phyloP scores from a whole-genome alignment of 30 jellyfish, hydroid and myxozoan species.

The Aurelia coerulea region DNA sequence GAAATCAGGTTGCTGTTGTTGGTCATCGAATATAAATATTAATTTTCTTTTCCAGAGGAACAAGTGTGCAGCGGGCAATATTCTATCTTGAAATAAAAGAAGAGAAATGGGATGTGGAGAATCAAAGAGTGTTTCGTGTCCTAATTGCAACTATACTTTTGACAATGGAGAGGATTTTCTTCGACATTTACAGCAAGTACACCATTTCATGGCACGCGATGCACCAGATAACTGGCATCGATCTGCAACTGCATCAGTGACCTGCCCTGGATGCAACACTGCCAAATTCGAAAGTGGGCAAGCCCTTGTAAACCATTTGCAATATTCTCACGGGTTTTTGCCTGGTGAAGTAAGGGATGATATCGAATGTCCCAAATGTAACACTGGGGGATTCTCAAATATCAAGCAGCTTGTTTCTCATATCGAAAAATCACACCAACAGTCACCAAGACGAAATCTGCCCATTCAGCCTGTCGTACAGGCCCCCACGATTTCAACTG shows the following conservation, averaged over 20 bases:
- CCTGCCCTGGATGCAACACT: not conserved
- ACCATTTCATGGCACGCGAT: not conserved
- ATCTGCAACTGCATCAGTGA: no score
- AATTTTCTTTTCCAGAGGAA: no score
- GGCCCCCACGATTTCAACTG: not conserved
- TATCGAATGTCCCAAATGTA: constrained; percentile 50
- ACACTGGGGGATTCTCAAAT: constrained; percentile 9
- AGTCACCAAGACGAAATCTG: not conserved
- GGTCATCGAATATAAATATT: no score
- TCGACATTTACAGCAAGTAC: constrained; percentile 4
- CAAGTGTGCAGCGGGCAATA: no score
- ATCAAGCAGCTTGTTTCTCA: constrained; percentile 3
- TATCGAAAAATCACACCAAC: constrained; percentile 23
- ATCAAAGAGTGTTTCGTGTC: constrained; percentile 4
- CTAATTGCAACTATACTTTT: constrained; percentile 13
- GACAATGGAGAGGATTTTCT: constrained; percentile 13
- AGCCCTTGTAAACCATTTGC: not conserved
- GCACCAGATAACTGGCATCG: no score
- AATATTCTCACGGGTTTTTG: no score
- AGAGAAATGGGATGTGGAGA: constrained; percentile 26
- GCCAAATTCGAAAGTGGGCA: not conserved
- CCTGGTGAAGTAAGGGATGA: no score
- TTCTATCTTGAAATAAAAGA: no score
- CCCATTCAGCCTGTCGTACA: not conserved
- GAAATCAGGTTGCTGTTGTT: no score